Evolutionary conservation across 2,888 invertebrate species (phyloP), one percentile per base, ranked within the genome.

Genomic region (Melanotus villosus): DNA sequence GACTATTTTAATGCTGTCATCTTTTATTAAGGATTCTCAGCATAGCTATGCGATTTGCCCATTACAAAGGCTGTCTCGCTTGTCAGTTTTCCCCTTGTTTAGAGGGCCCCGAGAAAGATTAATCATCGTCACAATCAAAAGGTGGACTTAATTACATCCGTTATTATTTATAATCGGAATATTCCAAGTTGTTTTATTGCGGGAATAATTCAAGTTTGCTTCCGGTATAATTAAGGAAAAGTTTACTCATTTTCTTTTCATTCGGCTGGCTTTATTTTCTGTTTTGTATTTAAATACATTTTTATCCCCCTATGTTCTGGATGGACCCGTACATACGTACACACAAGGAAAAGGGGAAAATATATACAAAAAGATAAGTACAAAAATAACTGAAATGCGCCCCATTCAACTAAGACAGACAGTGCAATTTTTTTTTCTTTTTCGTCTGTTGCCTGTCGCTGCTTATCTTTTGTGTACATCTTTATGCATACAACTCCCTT

Each of bases 401-500:
- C 10, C 38, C 38, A 56, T 56, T 56, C 56, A 52, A 9, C 14
- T 32, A 52, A 52, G 52, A 52, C 52, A 52, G 52, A 52, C 52
- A 52, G 32, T 32, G 34, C 52, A 52, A 52, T 52, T 30, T 52
- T n/a, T 57, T 58, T 43, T 21, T 58, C n/a, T 43, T 43, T 58
- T 58, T 56, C 36, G 56, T 38, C 34, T 56, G 56, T 56, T 56
- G 21, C 16, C 52, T 52, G 52, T 56, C 56, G 36, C 16, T 38
- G 36, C 43, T 43, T 58, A 58, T 58, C 58, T 30, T 43, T 26
- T 43, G 58, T 43, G 58, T 58, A 58, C 43, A 58, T 58, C 58
- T 63, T 63, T 57, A 56, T 64, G 18, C 64, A 45, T 41, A 41
- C 64, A 45, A 56, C 47, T 63, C 50, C 43, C 64, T 32, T 14